Percentiles rank a stretch among this genome's conserved stretches.
Evolutionary conservation across 1,140 invertebrate species (phyloP).

Genomic region (Cryptotermes secundus): DNA sequence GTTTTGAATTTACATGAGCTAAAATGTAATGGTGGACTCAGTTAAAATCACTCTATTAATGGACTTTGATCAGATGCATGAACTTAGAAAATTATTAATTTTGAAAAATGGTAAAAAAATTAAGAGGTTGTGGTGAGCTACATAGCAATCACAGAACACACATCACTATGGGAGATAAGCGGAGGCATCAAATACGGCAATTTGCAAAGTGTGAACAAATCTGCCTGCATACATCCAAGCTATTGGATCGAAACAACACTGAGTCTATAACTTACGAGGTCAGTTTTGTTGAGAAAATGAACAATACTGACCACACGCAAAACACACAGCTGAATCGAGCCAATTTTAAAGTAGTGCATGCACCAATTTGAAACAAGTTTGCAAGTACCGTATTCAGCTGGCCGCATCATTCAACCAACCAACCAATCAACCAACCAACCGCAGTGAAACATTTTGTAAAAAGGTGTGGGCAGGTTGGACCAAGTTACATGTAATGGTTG

Average conservation of each 20-base stretch:
- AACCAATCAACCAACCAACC: not conserved
- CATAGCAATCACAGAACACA: constrained; percentile 29
- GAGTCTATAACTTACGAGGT: not conserved
- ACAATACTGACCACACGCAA: constrained; percentile 4
- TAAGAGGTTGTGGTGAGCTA: constrained; percentile 26
- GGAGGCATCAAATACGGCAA: constrained; percentile 22
- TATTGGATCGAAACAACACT: constrained; percentile 16
- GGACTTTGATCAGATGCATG: not conserved
- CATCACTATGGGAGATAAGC: constrained; percentile 25
- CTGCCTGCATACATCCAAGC: not conserved
- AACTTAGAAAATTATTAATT: not conserved
- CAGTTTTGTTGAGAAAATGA: not conserved
- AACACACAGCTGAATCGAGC: constrained; percentile 13
- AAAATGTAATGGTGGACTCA: not conserved
- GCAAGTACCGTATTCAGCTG: constrained; percentile 1
- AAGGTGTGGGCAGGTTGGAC: constrained; percentile 4
- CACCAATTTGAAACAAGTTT: constrained; percentile 9
- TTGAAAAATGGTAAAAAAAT: constrained; percentile 14
- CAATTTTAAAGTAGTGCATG: not conserved
- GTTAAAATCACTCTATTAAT: not conserved
- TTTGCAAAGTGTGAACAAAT: constrained; percentile 10
- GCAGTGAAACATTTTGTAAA: constrained; percentile 17
- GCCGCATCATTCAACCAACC: not conserved
- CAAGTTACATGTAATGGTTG: constrained; percentile 26
- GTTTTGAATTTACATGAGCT: no score